These are phyloP conservation scores for Pharmacophagus antenor DNA, from an alignment of 2,888 invertebrate genomes.

Conservation along the genomic window DNA sequence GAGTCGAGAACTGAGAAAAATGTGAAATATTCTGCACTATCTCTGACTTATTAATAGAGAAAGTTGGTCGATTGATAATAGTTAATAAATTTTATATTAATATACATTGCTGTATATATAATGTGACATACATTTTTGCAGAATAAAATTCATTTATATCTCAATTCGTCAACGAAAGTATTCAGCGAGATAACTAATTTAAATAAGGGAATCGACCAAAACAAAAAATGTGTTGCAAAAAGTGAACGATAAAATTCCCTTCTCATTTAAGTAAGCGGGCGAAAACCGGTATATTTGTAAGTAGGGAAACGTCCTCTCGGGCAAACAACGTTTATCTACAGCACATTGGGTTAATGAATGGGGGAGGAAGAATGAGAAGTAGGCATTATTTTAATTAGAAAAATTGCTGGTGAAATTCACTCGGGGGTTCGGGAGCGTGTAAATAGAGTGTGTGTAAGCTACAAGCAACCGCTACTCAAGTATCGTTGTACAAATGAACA, in stretches of 20 bases:
- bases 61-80: slow-evolving; percentile 20
- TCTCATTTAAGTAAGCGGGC: slow-evolving; percentile 60
- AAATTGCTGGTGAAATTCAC: slow-evolving; percentile 59
- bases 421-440: slow-evolving; percentile 44
- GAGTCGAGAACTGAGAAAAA: slow-evolving; percentile 54
- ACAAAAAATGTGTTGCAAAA: slow-evolving; percentile 55
- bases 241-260: slow-evolving; percentile 54
- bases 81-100: not conserved
- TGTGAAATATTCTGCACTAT: slow-evolving; percentile 47
- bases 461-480: slow-evolving; percentile 17
- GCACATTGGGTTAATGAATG: slow-evolving; percentile 76
- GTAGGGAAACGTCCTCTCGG: slow-evolving; percentile 59
- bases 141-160: not conserved
- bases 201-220: slow-evolving; percentile 42
- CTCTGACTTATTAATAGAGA: slow-evolving; percentile 33
- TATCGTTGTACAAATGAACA: slow-evolving; percentile 16
- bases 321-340: slow-evolving; percentile 73
- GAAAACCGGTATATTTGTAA: slow-evolving; percentile 68
- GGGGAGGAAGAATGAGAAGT: slow-evolving; percentile 69
- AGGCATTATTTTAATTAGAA: slow-evolving; percentile 80
- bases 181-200: slow-evolving; percentile 56
- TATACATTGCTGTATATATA: too few relatives aligned
- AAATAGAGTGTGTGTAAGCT: slow-evolving; percentile 29
- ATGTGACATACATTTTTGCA: too few relatives aligned
- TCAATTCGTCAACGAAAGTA: slow-evolving; percentile 28